These are phyloP conservation scores for Cataglyphis altisquamis DNA, from an alignment of 2,888 invertebrate species.

Conservation along the genomic window DNA sequence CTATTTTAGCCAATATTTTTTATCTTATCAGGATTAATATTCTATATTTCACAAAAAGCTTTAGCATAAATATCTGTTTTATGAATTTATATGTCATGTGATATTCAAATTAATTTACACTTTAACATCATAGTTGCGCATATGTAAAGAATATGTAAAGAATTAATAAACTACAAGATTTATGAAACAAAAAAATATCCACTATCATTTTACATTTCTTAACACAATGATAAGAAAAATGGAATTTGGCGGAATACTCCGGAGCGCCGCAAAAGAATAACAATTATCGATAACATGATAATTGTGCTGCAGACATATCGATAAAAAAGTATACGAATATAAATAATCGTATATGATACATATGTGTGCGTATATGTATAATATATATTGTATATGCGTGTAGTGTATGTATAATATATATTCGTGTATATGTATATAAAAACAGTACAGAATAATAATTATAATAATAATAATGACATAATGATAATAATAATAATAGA, in stretches of 20 bases:
- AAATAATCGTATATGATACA: slow-evolving; percentile 68
- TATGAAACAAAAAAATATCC: slow-evolving; percentile 38
- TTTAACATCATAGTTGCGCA: not conserved
- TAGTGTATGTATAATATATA: slow-evolving; percentile 68
- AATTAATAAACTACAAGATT: slow-evolving; percentile 21
- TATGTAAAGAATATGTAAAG: not conserved
- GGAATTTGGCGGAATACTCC: slow-evolving; percentile 79
- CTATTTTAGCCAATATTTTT: not conserved
- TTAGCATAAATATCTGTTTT: not conserved
- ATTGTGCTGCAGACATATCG: slow-evolving; percentile 83
- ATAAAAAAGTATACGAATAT: slow-evolving; percentile 79
- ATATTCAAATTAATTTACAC: slow-evolving; percentile 24
- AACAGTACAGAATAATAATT: slow-evolving; percentile 80
- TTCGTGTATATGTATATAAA: slow-evolving; percentile 68
- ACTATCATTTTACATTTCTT: slow-evolving; percentile 21
- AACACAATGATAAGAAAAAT: slow-evolving; percentile 1
- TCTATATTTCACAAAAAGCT: not conserved
- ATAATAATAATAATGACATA: slow-evolving; percentile 64
- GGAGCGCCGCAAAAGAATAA: slow-evolving; percentile 78
- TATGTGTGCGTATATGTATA: slow-evolving; percentile 65
- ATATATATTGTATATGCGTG: slow-evolving; percentile 66
- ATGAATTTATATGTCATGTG: not conserved
- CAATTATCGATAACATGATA: slow-evolving; percentile 79
- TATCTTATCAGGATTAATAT: not conserved
- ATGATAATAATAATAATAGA: slow-evolving; percentile 68